phyloP scores from a whole-genome alignment of 1,140 invertebrate species.

The Drosophila equinoxialis region DNA sequence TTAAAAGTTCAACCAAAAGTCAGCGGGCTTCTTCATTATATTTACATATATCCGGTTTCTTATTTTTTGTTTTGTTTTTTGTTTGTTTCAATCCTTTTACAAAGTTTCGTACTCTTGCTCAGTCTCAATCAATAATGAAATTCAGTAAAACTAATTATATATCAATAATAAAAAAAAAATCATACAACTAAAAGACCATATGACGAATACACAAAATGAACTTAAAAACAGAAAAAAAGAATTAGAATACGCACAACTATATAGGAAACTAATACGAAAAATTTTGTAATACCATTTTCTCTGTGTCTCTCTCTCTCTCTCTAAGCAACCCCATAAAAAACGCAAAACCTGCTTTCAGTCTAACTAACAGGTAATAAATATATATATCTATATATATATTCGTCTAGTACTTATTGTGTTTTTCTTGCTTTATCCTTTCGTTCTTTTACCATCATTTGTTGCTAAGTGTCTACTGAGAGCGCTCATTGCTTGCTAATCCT shows the following conservation, averaged over 20 bases:
- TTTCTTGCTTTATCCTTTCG: constrained; percentile 22
- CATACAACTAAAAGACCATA: constrained; percentile 27
- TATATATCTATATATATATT: constrained; percentile 48
- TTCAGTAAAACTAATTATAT: constrained; percentile 26
- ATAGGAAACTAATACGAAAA: constrained; percentile 26
- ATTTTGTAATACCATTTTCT: constrained; percentile 32
- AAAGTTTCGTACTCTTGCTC: constrained; percentile 77
- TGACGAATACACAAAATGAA: constrained; percentile 33
- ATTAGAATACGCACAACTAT: constrained; percentile 31
- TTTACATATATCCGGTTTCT: constrained; percentile 33
- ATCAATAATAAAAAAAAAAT: constrained; percentile 19
- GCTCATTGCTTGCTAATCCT: constrained; percentile 38
- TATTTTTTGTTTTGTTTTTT: constrained; percentile 23
- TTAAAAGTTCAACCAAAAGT: constrained; percentile 80
- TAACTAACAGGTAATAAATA: constrained; percentile 69
- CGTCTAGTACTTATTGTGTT: constrained; percentile 56
- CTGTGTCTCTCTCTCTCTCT: constrained; percentile 9
- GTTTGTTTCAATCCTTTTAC: constrained; percentile 50
- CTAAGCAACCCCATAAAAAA: constrained; percentile 56
- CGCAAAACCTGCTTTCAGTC: constrained; percentile 68
- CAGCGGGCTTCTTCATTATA: constrained; percentile 69
- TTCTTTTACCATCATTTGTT: constrained; percentile 38
- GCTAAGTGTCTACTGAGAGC: constrained; percentile 31
- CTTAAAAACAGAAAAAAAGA: constrained; percentile 54
- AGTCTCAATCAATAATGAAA: constrained; percentile 75